These are phyloP conservation scores for Papilio demoleus DNA, from an alignment of 2,888 invertebrate species.

Conservation along the genomic window DNA sequence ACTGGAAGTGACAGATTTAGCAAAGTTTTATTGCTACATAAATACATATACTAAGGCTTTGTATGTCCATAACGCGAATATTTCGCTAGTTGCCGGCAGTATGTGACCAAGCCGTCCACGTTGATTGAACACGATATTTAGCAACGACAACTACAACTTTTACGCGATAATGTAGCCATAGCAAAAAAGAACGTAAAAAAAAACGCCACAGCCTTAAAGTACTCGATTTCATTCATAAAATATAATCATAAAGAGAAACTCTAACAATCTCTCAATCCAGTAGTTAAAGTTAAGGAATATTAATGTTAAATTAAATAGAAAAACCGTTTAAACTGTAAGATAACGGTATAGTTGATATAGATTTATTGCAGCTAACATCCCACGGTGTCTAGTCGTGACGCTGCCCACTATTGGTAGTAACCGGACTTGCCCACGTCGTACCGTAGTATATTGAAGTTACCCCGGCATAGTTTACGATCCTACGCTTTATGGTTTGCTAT, in stretches of 20 bases:
- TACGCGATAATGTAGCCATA: too few relatives aligned
- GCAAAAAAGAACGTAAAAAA: too few relatives aligned
- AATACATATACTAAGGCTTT: background rate
- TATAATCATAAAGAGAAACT: too few relatives aligned
- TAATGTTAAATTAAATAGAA: background rate
- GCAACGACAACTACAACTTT: too few relatives aligned
- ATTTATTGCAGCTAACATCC: conserved; percentile 29
- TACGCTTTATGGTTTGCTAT: conserved; percentile 16
- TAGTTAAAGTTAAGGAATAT: conserved; percentile 7
- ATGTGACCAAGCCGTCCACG: too few relatives aligned
- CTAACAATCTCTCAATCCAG: background rate
- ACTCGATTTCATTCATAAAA: too few relatives aligned
- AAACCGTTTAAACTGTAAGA: conserved; percentile 1
- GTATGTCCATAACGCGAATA: too few relatives aligned
- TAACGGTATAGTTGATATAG: conserved; percentile 31
- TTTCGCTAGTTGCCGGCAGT: too few relatives aligned
- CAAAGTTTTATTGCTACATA: background rate
- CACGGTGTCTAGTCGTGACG: conserved; percentile 36
- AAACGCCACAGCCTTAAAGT: too few relatives aligned
- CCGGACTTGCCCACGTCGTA: conserved; percentile 24
- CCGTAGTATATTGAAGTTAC: conserved; percentile 2
- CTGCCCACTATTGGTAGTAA: conserved; percentile 27
- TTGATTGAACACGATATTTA: too few relatives aligned
- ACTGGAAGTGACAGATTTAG: background rate
- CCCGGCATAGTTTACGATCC: conserved; percentile 21